These are phyloP conservation scores for Clamator glandarius DNA, from an alignment of 2,797 vertebrate genomes.

Conservation along the genomic window DNA sequence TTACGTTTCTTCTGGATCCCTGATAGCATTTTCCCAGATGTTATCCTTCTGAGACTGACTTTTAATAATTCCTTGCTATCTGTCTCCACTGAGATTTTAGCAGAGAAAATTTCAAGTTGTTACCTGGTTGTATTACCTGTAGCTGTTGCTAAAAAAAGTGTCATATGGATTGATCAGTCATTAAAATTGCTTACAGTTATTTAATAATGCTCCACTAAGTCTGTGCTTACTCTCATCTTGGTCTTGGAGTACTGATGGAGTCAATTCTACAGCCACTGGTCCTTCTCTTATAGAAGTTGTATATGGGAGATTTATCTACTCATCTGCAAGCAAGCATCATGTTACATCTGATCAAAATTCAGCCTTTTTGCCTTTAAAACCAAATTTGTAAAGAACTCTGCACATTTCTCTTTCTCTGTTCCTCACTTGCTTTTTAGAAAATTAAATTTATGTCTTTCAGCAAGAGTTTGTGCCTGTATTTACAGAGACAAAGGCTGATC, in stretches of 20 bases:
- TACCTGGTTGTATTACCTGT: not conserved
- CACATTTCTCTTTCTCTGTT: not conserved
- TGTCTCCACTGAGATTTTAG: not conserved
- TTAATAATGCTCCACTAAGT: not conserved
- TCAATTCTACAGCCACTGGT: not conserved
- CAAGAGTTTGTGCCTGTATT: conserved; percentile 28
- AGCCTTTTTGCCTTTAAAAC: not conserved
- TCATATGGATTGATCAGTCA: not conserved
- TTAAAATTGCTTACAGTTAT: not conserved
- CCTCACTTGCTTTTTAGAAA: not conserved
- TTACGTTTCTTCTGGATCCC: not conserved
- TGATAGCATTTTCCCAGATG: not conserved
- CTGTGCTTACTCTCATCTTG: not conserved
- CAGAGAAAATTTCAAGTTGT: not conserved
- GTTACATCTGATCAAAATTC: not conserved
- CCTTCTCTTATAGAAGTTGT: not conserved
- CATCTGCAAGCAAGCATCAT: not conserved
- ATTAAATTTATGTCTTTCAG: not conserved
- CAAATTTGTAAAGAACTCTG: not conserved
- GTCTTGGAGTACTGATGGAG: not conserved
- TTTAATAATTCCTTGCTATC: not conserved
- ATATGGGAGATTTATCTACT: not conserved
- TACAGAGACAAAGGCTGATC: conserved; percentile 93
- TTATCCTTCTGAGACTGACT: not conserved
- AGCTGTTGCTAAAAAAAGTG: not conserved